phyloP scores from a whole-genome alignment of 1,140 invertebrate species.

The Agrypnia vestita region DNA sequence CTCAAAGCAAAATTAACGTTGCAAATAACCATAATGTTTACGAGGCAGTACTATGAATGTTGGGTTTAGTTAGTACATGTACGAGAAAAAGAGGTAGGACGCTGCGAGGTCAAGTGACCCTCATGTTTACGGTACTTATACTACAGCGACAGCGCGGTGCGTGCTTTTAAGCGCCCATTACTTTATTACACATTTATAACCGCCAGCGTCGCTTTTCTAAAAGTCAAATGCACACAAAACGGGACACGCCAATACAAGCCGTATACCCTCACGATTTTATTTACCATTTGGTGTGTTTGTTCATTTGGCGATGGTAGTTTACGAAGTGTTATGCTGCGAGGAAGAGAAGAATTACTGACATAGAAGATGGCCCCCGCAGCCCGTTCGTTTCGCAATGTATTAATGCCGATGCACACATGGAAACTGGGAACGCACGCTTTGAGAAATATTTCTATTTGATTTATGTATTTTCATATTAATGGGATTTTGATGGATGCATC shows the following conservation, averaged over 20 bases:
- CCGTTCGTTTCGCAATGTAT: neutral
- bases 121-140: constrained; percentile 42
- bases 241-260: constrained; percentile 21
- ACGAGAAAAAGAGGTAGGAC: neutral
- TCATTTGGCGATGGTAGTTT: neutral
- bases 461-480: no score
- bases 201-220: neutral
- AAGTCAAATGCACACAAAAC: neutral
- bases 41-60: no score
- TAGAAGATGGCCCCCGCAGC: neutral
- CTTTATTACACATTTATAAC: constrained; percentile 25
- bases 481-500: no score
- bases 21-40: no score
- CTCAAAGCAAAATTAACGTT: no score
- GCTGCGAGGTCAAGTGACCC: constrained; percentile 35
- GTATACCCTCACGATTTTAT: constrained; percentile 6
- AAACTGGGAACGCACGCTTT: no score
- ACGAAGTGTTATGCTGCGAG: neutral
- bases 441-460: no score
- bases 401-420: no score
- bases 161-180: constrained; percentile 38
- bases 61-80: no score
- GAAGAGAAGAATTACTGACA: neutral
- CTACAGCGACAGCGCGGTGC: neutral
- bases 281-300: constrained; percentile 4